phyloP scores from a whole-genome alignment of 2,888 invertebrate genomes.

The Macrosiphum euphorbiae region DNA sequence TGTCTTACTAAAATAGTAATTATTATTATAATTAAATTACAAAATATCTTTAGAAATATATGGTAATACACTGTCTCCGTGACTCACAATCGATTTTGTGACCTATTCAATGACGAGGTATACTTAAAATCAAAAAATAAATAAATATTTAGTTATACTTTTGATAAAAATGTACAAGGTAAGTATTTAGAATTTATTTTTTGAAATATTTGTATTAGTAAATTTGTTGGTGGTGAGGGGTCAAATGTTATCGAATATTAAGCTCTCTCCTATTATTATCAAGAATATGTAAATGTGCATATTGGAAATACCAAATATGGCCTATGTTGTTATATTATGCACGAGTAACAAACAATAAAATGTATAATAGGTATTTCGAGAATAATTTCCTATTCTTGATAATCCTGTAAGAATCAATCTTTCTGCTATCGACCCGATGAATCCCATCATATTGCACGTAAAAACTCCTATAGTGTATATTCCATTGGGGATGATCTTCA shows the following conservation, averaged over 20 bases:
- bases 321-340: background rate
- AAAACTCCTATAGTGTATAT: background rate
- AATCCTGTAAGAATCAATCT: background rate
- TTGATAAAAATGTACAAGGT: background rate
- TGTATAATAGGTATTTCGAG: background rate
- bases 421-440: background rate
- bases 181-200: background rate
- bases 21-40: background rate
- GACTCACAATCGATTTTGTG: background rate
- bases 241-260: background rate
- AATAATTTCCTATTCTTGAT: background rate
- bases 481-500: background rate
- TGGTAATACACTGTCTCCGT: background rate
- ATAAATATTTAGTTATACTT: background rate
- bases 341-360: background rate
- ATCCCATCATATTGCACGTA: background rate
- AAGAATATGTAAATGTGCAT: background rate
- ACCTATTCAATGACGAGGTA: background rate
- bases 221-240: background rate
- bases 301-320: background rate
- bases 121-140: background rate
- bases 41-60: background rate
- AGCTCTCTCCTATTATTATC: background rate
- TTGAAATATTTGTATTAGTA: background rate
- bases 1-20: background rate